phyloP scores from a whole-genome alignment of 2,888 invertebrate genomes.

The Matsumyia berberina region DNA sequence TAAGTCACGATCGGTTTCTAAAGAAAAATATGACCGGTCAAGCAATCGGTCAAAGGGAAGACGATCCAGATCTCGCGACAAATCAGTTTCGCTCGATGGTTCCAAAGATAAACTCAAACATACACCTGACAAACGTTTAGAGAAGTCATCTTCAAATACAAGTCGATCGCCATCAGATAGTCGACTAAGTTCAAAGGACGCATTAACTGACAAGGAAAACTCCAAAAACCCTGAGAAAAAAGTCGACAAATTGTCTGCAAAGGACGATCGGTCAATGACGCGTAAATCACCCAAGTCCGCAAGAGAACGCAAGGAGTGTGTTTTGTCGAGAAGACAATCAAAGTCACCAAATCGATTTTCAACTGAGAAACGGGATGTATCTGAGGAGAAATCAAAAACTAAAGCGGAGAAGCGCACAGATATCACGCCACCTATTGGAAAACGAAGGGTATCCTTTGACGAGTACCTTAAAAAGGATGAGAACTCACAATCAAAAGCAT shows the following conservation, averaged over 20 bases:
- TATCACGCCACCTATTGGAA: not conserved
- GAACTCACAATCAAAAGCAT: not conserved
- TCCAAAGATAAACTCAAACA: constrained; percentile 2
- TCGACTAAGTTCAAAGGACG: constrained; percentile 12
- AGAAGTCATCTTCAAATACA: constrained; percentile 16
- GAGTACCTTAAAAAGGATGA: constrained; percentile 6
- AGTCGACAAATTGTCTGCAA: not conserved
- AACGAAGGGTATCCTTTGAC: not conserved
- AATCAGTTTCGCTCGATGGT: constrained; percentile 20
- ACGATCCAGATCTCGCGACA: constrained; percentile 33
- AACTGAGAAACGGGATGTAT: constrained; percentile 9
- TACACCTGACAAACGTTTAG: constrained; percentile 1
- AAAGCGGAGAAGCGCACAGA: not conserved
- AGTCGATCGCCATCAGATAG: constrained; percentile 26
- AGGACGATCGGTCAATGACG: not conserved
- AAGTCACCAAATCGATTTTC: constrained; percentile 41
- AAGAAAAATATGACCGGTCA: constrained; percentile 25
- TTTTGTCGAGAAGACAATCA: not conserved
- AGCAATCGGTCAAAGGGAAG: constrained; percentile 49
- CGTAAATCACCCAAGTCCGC: not conserved
- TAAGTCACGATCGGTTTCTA: constrained; percentile 39
- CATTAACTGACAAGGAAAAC: not conserved
- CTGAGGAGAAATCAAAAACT: constrained; percentile 1
- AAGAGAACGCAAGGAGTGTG: constrained; percentile 5
- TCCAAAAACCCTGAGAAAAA: constrained; percentile 8